Conservation (phyloP, 1,140 invertebrate species). For the Micrasema minimum region DNA sequence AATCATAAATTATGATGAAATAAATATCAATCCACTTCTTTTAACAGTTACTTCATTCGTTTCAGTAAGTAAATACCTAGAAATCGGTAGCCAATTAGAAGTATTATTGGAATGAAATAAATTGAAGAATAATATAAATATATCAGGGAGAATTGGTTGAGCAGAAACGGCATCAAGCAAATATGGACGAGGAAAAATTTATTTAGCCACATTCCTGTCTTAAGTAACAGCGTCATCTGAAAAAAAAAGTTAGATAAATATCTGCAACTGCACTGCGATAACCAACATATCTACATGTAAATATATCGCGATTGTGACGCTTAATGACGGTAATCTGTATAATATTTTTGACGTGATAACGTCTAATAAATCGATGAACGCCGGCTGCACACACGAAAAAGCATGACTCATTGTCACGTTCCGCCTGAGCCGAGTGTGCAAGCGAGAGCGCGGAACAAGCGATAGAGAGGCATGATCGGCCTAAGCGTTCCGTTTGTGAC, state of each 20-base stretch:
- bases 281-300: no score
- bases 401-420: no score
- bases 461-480: no score
- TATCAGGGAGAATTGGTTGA: background rate
- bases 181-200: conserved; percentile 9
- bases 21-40: no score
- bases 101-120: conserved; percentile 11
- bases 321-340: background rate
- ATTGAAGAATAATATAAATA: conserved; percentile 12
- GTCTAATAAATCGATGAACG: no score
- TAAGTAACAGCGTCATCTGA: conserved; percentile 1
- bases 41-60: no score
- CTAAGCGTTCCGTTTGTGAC: no score
- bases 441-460: no score
- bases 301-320: background rate
- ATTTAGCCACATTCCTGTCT: conserved; percentile 5
- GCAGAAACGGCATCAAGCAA: conserved; percentile 18
- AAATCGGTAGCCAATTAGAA: background rate
- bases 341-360: no score
- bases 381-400: no score
- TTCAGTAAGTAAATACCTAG: background rate
- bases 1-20: no score
- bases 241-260: background rate
- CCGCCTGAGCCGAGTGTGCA: no score
- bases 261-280: background rate